A percentile compares a stretch with the other conserved stretches of the same genome.
These are phyloP conservation scores for Polypedilum pembai DNA, from an alignment of 1,140 invertebrate species.

Conservation along the genomic window DNA sequence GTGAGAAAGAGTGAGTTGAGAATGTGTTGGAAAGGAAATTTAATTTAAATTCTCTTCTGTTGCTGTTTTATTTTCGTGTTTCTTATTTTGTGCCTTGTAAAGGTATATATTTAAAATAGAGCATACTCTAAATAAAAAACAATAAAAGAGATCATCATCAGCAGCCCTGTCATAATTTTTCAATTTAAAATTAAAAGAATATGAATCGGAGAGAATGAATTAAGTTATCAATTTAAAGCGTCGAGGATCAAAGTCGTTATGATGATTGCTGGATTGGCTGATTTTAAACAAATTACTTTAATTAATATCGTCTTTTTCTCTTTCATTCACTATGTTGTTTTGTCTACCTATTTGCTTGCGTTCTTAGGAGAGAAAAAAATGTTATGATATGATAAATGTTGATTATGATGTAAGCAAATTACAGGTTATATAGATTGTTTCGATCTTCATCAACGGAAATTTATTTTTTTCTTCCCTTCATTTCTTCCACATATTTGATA, in stretches of 20 bases:
- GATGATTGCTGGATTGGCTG: conserved; percentile 2
- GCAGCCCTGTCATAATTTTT: conserved; percentile 26
- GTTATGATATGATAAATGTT: conserved; percentile 25
- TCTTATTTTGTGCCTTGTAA: too few relatives aligned
- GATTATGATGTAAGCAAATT: conserved; percentile 24
- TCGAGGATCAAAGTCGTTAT: neutral
- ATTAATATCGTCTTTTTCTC: neutral
- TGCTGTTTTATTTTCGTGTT: too few relatives aligned
- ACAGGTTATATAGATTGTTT: conserved; percentile 9
- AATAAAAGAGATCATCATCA: too few relatives aligned
- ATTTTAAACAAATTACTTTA: conserved; percentile 14
- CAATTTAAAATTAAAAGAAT: neutral
- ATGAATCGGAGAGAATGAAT: neutral
- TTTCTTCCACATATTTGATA: conserved; percentile 11
- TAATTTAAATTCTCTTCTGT: too few relatives aligned
- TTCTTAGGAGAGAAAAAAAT: conserved; percentile 6
- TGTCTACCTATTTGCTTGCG: too few relatives aligned
- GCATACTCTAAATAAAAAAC: too few relatives aligned
- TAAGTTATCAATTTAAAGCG: conserved; percentile 25
- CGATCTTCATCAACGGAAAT: conserved; percentile 16
- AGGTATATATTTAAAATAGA: too few relatives aligned
- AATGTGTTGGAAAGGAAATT: too few relatives aligned
- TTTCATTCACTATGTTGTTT: neutral
- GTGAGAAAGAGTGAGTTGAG: too few relatives aligned
- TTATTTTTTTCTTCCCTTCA: neutral